These are phyloP conservation scores for Drosophila mulleri DNA, from an alignment of 2,888 invertebrate genomes.

Conservation along the genomic window DNA sequence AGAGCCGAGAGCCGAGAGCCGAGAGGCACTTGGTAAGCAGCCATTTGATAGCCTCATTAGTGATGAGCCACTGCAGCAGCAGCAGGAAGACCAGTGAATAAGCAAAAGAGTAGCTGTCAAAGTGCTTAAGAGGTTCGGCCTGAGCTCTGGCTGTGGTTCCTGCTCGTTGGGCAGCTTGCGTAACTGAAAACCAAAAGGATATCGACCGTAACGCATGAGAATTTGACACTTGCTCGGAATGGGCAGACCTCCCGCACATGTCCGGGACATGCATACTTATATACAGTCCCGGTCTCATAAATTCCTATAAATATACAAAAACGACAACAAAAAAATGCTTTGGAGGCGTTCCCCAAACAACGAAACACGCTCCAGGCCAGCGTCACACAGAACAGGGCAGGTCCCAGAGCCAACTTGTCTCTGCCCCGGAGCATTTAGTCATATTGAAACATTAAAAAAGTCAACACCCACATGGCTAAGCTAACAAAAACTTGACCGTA, in stretches of 20 bases:
- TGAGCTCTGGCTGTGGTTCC: constrained; percentile 19
- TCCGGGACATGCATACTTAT: constrained; percentile 30
- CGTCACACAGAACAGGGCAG: constrained; percentile 52
- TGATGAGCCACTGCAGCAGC: constrained; percentile 69
- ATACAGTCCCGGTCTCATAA: constrained; percentile 22
- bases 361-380: constrained; percentile 53
- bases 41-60: constrained; percentile 81
- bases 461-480: constrained; percentile 78
- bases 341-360: constrained; percentile 48
- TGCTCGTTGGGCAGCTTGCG: constrained; percentile 57
- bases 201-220: constrained; percentile 74
- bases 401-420: constrained; percentile 46
- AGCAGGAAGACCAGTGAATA: constrained; percentile 40
- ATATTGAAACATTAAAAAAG: constrained; percentile 82
- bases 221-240: constrained; percentile 67
- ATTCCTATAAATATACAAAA: constrained; percentile 48
- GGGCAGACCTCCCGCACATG: constrained; percentile 60
- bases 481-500: constrained; percentile 67
- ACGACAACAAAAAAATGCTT: constrained; percentile 15
- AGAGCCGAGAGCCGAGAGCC: constrained; percentile 53
- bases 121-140: constrained; percentile 57
- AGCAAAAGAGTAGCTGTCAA: constrained; percentile 66
- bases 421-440: constrained; percentile 72
- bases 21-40: constrained; percentile 67
- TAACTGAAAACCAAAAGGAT: constrained; percentile 79